Evolutionary conservation across 2,113 vertebrate genomes (phyloP).

Genomic region (Callipepla squamata): DNA sequence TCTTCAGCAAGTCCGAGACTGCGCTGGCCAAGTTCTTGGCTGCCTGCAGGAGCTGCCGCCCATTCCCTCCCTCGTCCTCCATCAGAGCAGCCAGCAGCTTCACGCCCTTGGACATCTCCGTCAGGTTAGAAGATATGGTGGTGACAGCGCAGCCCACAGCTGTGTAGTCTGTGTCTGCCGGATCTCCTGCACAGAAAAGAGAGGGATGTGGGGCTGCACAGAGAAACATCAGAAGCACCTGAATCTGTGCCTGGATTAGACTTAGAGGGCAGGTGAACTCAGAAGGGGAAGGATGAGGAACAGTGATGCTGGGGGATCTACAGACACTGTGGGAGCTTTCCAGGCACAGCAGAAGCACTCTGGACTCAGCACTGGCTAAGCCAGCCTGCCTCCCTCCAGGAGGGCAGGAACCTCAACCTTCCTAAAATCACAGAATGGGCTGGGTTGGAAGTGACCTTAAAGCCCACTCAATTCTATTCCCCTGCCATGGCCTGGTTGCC

Average conservation of each 20-base stretch:
- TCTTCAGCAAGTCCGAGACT: conserved; percentile 93
- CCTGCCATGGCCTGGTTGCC: too few relatives aligned
- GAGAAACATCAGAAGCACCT: not conserved
- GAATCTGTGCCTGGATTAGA: rapidly evolving
- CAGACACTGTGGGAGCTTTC: not conserved
- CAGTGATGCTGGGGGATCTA: too few relatives aligned
- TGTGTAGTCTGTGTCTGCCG: conserved; percentile 96
- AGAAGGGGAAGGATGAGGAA: not conserved
- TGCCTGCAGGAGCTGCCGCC: conserved; percentile 91
- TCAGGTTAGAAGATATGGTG: conserved; percentile 98
- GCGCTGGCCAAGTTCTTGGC: conserved; percentile 93
- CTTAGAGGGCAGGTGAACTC: not conserved
- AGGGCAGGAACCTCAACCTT: not conserved
- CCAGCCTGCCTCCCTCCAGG: not conserved
- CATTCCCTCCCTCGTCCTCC: conserved; percentile 93
- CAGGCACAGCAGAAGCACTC: rapidly evolving
- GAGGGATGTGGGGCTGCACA: not conserved
- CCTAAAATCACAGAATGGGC: not conserved
- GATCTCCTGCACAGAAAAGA: conserved; percentile 82
- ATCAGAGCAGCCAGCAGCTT: conserved; percentile 93
- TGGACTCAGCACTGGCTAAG: not conserved
- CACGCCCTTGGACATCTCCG: conserved; percentile 98
- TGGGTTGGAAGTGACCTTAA: too few relatives aligned
- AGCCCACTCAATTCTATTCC: too few relatives aligned
- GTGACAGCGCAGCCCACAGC: conserved; percentile 96